phyloP scores from a whole-genome alignment of 2,797 vertebrate species.

The Liasis olivaceus region DNA sequence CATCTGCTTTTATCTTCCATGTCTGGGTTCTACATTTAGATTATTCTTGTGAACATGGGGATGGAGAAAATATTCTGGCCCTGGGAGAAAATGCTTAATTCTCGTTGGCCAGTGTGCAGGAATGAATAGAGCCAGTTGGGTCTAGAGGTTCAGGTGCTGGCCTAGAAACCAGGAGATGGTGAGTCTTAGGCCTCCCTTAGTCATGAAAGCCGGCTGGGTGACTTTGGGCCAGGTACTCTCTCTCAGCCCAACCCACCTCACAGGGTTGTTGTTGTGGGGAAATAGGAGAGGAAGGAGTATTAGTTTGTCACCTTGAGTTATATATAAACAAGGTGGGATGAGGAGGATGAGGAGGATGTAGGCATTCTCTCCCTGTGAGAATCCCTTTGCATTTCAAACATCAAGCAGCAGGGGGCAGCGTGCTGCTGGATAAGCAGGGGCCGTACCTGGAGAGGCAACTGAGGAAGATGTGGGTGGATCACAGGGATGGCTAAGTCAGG shows the following conservation, averaged over 20 bases:
- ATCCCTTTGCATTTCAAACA: not conserved
- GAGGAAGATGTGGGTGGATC: too few species aligned
- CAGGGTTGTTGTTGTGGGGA: not conserved
- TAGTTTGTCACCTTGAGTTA: not conserved
- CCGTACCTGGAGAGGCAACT: not conserved
- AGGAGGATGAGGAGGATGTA: not conserved
- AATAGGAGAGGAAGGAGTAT: not conserved
- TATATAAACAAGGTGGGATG: not conserved
- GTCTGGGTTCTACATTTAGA: not conserved
- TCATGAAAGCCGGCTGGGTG: not conserved
- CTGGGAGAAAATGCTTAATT: not conserved
- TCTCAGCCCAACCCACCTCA: not conserved
- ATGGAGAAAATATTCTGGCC: not conserved
- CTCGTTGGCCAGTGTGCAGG: not conserved
- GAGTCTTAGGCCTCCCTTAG: not conserved
- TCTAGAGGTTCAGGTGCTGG: not conserved
- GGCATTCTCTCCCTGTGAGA: not conserved
- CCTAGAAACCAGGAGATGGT: not conserved
- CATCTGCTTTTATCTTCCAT: not conserved
- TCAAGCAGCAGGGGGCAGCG: not conserved
- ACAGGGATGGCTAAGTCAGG: not conserved
- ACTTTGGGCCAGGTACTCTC: not conserved
- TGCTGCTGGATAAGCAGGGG: not conserved
- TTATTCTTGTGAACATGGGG: not conserved
- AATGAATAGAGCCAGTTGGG: not conserved